A percentile compares a stretch with the other conserved stretches of the same genome.
These are phyloP conservation scores for Hetaerina americana DNA, from an alignment of 1,140 invertebrate genomes.

Conservation along the genomic window DNA sequence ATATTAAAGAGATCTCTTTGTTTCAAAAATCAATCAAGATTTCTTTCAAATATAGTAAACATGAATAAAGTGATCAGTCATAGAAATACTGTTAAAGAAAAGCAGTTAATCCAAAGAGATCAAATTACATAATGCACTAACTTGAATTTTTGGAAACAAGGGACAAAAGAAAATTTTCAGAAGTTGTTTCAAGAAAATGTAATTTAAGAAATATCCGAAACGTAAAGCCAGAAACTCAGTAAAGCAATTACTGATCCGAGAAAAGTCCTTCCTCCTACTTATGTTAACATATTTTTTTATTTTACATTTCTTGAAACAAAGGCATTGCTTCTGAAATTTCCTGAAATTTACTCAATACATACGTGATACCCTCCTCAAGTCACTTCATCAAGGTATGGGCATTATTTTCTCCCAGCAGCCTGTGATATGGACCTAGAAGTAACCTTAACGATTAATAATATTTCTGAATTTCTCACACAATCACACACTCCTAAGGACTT, in stretches of 20 bases:
- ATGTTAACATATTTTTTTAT: too few relatives aligned
- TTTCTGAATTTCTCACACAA: constrained; percentile 26
- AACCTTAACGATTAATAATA: constrained; percentile 41
- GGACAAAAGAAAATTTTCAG: constrained; percentile 1
- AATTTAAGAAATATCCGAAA: not conserved
- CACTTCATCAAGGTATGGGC: constrained; percentile 11
- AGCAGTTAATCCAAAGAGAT: too few relatives aligned
- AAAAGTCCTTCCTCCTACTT: too few relatives aligned
- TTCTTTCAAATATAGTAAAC: constrained; percentile 1
- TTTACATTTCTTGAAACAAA: not conserved
- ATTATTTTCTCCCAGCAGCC: not conserved
- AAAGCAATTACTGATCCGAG: too few relatives aligned
- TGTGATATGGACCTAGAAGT: constrained; percentile 35
- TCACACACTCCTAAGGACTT: constrained; percentile 5
- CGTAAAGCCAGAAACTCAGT: not conserved
- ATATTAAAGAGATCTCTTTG: not conserved
- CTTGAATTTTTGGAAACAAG: not conserved
- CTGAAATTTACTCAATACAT: constrained; percentile 16
- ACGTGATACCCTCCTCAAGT: constrained; percentile 16
- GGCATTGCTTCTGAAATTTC: not conserved
- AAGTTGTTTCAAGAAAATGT: constrained; percentile 3
- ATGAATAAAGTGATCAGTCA: not conserved
- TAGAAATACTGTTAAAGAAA: too few relatives aligned
- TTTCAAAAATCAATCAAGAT: not conserved
- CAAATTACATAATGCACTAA: not conserved